Base-by-base conservation (phyloP, 1,140 invertebrate genomes). In the Eriocheir sinensis region DNA sequence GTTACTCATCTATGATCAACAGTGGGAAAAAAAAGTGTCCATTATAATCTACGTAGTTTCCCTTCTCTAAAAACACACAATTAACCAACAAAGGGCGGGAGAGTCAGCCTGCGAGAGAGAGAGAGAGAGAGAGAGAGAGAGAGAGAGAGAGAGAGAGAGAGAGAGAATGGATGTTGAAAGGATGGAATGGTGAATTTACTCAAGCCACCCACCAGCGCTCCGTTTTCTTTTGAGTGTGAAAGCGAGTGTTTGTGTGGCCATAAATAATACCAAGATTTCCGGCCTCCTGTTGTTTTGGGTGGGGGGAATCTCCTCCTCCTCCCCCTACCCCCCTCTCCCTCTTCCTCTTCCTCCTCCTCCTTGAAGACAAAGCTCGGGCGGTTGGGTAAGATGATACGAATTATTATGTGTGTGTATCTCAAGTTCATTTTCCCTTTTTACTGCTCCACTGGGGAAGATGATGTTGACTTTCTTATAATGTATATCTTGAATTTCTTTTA, bases 81-180 rank as follows among this genome's bases (percentile, higher is more conserved):
- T 48, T 48, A 4, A 48, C 15, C 4, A 48, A 8, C 44, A 48
- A 48, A 60, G 53, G 27, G 53, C 9, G 53, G 27, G 53, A 60
- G 53, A 60, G 53, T 21, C 9, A 60, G 53, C 9, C 9, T n/a
- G 60, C 27, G 60, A 72, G 60, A 72, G 60, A 72, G 60, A 72
- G 60, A 72, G 60, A 72, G 60, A 72, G 60, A 72, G 60, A 72
- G 60, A 72, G 60, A 72, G 60, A 72, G 60, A 72, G 60, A 72
- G 60, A 72, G 60, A 72, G 60, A 72, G 60, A 72, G 60, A 72
- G 60, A 72, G 60, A 72, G 83, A 40, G 83, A 72, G 60, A 72
- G 60, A 72, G 60, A 72, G 60, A 72, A 8, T n/a, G 6, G 2
- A 60, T 21, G 27, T 72, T 72, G 21, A n/a, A 72, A 72, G 53